These are phyloP conservation scores for Acanthisitta chloris DNA, from an alignment of 2,113 vertebrate genomes.

Conservation along the genomic window DNA sequence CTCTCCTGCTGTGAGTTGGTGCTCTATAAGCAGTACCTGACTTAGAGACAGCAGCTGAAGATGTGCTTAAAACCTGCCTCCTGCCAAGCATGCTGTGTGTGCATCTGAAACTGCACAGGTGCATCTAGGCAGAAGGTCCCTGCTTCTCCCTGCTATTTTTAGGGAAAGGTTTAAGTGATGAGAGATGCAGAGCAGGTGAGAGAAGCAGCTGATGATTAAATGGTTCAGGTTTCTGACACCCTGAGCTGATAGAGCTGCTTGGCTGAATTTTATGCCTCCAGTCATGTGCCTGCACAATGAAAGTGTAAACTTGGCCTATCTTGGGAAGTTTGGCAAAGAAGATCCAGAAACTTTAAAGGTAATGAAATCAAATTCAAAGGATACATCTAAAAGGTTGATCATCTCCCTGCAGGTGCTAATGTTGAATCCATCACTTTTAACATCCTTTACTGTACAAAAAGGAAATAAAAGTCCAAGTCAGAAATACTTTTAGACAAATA, in stretches of 20 bases:
- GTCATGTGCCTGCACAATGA: background rate
- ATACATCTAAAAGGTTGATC: slow-evolving; percentile 92
- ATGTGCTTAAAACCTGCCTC: background rate
- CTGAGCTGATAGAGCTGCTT: background rate
- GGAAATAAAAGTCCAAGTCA: background rate
- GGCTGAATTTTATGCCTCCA: background rate
- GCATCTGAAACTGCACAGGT: background rate
- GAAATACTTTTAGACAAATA: background rate
- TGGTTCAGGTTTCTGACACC: background rate
- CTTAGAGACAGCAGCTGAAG: background rate
- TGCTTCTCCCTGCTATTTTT: background rate
- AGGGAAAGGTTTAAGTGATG: background rate
- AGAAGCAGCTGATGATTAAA: background rate
- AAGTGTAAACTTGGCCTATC: background rate
- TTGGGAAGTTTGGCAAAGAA: background rate
- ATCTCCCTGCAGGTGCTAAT: slow-evolving; percentile 84
- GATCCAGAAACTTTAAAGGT: background rate
- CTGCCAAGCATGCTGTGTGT: background rate
- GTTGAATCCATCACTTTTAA: slow-evolving; percentile 87
- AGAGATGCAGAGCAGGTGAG: background rate
- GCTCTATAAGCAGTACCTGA: background rate
- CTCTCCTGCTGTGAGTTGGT: background rate
- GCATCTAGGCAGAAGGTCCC: background rate
- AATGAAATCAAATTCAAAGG: slow-evolving; percentile 62
- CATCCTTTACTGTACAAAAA: slow-evolving; percentile 79